A percentile compares a stretch with the other conserved stretches of the same genome.
These are phyloP conservation scores for Pachypeltis micranthus DNA, from an alignment of 1,140 invertebrate genomes.

Conservation along the genomic window DNA sequence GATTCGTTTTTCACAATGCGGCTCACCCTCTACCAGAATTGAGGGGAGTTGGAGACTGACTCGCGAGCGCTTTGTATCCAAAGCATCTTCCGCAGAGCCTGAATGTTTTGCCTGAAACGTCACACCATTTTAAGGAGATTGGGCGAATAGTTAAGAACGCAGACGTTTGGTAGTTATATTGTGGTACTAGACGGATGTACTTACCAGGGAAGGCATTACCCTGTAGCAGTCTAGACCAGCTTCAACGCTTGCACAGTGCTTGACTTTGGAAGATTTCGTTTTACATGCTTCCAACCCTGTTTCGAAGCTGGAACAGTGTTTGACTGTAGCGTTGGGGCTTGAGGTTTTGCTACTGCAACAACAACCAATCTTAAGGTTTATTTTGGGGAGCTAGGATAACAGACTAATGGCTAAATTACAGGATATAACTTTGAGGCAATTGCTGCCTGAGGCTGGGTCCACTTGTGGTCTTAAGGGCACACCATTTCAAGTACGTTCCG, in stretches of 20 bases:
- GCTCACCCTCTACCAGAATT: constrained; percentile 46
- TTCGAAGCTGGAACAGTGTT: constrained; percentile 24
- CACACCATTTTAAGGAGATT: not conserved
- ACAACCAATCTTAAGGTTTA: too few relatives aligned
- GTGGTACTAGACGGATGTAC: too few relatives aligned
- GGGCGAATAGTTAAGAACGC: too few relatives aligned
- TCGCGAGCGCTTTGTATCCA: constrained; percentile 36
- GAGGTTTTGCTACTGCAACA: constrained; percentile 29
- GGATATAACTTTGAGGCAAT: too few relatives aligned
- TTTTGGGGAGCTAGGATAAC: too few relatives aligned
- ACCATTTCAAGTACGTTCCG: too few relatives aligned
- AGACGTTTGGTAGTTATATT: too few relatives aligned
- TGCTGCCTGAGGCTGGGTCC: too few relatives aligned
- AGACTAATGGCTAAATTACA: too few relatives aligned
- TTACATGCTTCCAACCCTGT: constrained; percentile 20
- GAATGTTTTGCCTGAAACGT: constrained; percentile 9
- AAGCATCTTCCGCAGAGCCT: constrained; percentile 36
- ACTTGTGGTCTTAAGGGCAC: too few relatives aligned
- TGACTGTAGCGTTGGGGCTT: constrained; percentile 14
- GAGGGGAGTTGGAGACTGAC: constrained; percentile 44
- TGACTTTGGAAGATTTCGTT: constrained; percentile 16
- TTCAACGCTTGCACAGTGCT: constrained; percentile 24
- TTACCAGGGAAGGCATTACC: constrained; percentile 31
- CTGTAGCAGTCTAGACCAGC: constrained; percentile 24
- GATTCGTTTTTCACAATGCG: constrained; percentile 25